Evolutionary conservation across 2,888 invertebrate genomes (phyloP), one percentile per base, ranked within the genome.

Genomic region (Pachydiplax longipennis): DNA sequence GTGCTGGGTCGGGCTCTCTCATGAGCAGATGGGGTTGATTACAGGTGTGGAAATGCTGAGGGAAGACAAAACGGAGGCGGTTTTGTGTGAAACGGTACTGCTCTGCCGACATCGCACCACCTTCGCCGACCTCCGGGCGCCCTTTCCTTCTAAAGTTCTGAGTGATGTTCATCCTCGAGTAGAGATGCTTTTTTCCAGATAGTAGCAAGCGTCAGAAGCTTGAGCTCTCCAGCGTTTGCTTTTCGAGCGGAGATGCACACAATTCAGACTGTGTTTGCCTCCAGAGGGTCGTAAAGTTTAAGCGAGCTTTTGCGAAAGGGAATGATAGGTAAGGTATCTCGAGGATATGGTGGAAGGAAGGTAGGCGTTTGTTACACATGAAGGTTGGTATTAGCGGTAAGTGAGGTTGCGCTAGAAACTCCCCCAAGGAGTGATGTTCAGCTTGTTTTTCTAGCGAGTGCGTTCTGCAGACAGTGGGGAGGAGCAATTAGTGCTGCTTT

Each of bases 111-210:
- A 83, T 15, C 18, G 53, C 83, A 48, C 83, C 58, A 83, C 82
- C 48, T 44, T 13, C 44, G 48, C 82, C 82, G 44, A 44, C 82
- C 73, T 73, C n/a, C 73, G 73, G 73, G 73, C 73, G 31, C 73
- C 73, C 73, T 73, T 73, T 82, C 53, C 25, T 48, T 53, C 48
- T 82, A 53, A 82, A 40, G 48, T 82, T 44, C 53, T 83, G 83
- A 53, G 83, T 87, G 87, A 87, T 65, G 87, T 37, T 37, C 87
- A 22, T 61, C 35, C 61, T 40, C 87, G 61, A 58, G 35, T 10
- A 35, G 35, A 83, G 87, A 87, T 87, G 37, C n/a, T 61, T 58
- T 18, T 61, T 61, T 87, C 37, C 37, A 37, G 87, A 87, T 87
- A 37, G 61, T 37, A 35, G 73, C 73, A 6, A 73, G 73, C 73